Evolutionary conservation across 2,113 vertebrate species (phyloP), one percentile per base, ranked within the genome.

Genomic region (Amblyopsis rosae): DNA sequence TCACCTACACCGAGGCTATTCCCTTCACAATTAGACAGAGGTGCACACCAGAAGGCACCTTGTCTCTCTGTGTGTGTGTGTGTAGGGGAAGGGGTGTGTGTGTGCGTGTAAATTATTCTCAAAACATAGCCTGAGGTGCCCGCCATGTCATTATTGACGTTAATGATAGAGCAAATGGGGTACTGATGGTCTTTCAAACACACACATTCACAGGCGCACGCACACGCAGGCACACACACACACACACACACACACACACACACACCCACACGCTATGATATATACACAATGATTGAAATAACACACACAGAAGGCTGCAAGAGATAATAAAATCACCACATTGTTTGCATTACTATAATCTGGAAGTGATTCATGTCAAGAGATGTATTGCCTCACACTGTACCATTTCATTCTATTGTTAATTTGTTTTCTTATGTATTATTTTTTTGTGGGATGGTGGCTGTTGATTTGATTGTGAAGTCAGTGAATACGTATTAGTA

Each of bases 141-240:
- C 49, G 49, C 69, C 75, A 46, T 46, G 59, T 66, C 76, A 77
- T 89, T 88, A 84, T 86, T 83, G 79, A 64, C 46, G 69, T 82
- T 86, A 82, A 87, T 83, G 79, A 87, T 79, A 82, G 78, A 84
- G 82, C 81, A 88, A 90, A 88, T 89, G 79, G 77, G 67, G 78
- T 71, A 76, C 70, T 77, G 6, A 72, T 3, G 12, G 10, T n/a
- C 48, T 26, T 26, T 26, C 57, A 55, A 17, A 49, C 65, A 63
- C n/a, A 33, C 59, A 1, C 67, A 70, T 0, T 6, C 50, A 3
- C 71, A 51, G 56, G 48, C 57, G 58, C 46, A 54, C 51, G 57
- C 55, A n/a, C 59, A 54, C 16, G 46, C 69, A 26, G 16, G 3
- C 17, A 68, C 32, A 67, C 54, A 15, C 51, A 16, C 12, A n/a